Percentiles rank a stretch among this genome's conserved stretches.
Conservation (phyloP, 2,797 vertebrate species). For the Pagetopsis macropterus region DNA sequence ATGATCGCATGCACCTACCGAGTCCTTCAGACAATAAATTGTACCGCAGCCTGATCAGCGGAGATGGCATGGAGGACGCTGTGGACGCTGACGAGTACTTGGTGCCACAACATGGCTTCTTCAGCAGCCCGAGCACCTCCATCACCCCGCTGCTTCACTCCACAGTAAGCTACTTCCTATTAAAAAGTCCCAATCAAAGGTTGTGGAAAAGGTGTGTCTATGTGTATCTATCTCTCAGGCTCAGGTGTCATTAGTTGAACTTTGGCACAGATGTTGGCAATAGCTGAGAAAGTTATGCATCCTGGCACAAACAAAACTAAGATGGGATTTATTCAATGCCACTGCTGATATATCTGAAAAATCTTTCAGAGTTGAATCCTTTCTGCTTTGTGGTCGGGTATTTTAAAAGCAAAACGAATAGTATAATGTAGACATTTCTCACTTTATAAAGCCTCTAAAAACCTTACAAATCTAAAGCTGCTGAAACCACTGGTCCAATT, state of each 20-base stretch:
- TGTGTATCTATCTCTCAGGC: background rate
- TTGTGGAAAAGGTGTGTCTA: background rate
- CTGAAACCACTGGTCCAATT: background rate
- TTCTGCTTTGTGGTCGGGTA: background rate
- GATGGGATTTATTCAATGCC: background rate
- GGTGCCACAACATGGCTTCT: slow-evolving; percentile 93
- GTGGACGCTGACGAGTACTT: slow-evolving; percentile 97
- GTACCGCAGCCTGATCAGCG: slow-evolving; percentile 91
- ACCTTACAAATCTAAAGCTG: no score
- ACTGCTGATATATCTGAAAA: slow-evolving; percentile 5
- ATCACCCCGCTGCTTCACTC: slow-evolving; percentile 91
- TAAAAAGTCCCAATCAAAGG: background rate
- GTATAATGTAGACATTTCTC: slow-evolving; percentile 5
- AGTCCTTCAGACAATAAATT: slow-evolving; percentile 91
- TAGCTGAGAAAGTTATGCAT: background rate
- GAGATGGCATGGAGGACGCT: slow-evolving; percentile 92
- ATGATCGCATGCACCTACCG: slow-evolving; percentile 94
- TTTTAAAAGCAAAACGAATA: slow-evolving; percentile 4
- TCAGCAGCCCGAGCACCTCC: slow-evolving; percentile 93
- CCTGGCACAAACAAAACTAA: background rate
- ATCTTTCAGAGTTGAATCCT: background rate
- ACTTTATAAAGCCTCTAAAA: background rate
- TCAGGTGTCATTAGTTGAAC: background rate
- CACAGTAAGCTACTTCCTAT: slow-evolving; percentile 76
- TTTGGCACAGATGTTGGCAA: background rate